Conservation (phyloP, 2,888 invertebrate genomes). For the Drosophila dives region DNA sequence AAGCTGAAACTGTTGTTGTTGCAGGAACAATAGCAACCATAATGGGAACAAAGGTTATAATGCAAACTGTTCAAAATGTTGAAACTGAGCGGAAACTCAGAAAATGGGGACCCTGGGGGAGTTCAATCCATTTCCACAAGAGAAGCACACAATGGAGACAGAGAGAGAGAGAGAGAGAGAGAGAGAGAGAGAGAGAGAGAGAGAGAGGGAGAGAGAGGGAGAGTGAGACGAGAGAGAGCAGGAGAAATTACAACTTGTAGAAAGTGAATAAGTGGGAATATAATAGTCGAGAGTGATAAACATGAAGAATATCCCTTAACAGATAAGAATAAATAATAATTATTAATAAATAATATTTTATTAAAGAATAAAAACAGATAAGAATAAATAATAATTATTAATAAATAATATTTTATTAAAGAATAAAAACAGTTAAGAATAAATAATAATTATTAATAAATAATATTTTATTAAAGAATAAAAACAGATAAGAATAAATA, state of each 20-base stretch:
- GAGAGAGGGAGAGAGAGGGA: too few species aligned
- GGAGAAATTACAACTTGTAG: not conserved
- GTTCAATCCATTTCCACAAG: slow-evolving; percentile 46
- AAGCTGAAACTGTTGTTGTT: not conserved
- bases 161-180: not conserved
- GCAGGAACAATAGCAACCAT: slow-evolving; percentile 29
- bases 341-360: too few species aligned
- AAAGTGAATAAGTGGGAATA: not conserved
- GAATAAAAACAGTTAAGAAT: too few species aligned
- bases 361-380: too few species aligned
- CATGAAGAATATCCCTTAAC: not conserved
- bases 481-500: too few species aligned
- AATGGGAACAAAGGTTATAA: slow-evolving; percentile 54
- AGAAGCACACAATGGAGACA: not conserved
- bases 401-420: too few species aligned
- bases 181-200: not conserved
- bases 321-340: not conserved
- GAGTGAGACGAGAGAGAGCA: too few species aligned
- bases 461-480: not conserved
- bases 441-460: not conserved
- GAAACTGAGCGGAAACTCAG: slow-evolving; percentile 37
- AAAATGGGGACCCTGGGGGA: slow-evolving; percentile 50
- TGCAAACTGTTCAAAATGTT: slow-evolving; percentile 42
- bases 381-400: too few species aligned
- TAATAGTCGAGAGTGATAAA: not conserved